Conservation (phyloP, 2,888 invertebrate species). For the Thereva nobilitata region DNA sequence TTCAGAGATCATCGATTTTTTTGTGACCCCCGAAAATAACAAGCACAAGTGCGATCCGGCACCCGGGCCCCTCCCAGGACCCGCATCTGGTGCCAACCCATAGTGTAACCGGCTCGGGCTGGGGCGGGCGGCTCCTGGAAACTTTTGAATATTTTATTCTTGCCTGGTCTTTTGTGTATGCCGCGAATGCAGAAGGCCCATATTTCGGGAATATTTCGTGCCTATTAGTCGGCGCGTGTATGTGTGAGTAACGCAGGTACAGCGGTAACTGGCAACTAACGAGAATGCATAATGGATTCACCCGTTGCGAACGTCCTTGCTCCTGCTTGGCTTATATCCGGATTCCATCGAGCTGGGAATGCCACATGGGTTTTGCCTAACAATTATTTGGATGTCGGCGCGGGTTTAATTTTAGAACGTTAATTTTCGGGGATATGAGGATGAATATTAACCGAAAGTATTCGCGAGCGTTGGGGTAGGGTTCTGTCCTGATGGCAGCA, state of each 20-base stretch:
- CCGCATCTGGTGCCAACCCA: background rate
- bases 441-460: no score
- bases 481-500: no score
- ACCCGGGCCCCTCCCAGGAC: no score
- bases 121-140: background rate
- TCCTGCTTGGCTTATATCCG: no score
- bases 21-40: conserved; percentile 8
- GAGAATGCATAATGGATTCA: no score
- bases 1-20: conserved; percentile 27
- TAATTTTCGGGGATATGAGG: no score
- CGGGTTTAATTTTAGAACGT: no score
- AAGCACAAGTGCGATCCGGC: background rate
- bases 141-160: conserved; percentile 26
- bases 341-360: no score
- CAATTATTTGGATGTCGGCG: no score
- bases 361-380: no score
- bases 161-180: background rate
- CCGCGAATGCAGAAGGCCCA: conserved; percentile 8
- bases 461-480: no score
- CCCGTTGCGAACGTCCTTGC: no score
- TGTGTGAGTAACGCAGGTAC: conserved; percentile 5
- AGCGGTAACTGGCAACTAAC: background rate
- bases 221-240: conserved; percentile 9
- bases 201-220: conserved; percentile 9
- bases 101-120: conserved; percentile 1